A percentile compares a stretch with the other conserved stretches of the same genome.
phyloP scores from a whole-genome alignment of 2,888 invertebrate species.

The Ophion obscuratus region DNA sequence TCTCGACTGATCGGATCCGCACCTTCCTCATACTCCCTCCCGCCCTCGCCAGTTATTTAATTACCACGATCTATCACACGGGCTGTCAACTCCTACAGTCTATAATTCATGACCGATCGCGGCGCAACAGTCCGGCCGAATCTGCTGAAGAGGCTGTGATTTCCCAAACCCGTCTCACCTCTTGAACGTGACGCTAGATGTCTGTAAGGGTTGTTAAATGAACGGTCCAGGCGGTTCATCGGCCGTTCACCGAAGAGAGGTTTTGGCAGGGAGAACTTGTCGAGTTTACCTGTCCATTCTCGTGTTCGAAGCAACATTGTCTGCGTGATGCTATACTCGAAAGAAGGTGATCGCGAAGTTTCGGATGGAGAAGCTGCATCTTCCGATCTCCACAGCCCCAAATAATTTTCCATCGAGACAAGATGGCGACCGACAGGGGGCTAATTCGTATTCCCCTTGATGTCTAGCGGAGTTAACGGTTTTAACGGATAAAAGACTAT shows the following conservation, averaged over 20 bases:
- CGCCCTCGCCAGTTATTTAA: constrained; percentile 80
- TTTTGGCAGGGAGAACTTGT: too few species aligned
- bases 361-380: not conserved
- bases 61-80: constrained; percentile 83
- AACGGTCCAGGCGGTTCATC: not conserved
- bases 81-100: constrained; percentile 79
- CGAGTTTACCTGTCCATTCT: not conserved
- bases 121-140: constrained; percentile 60
- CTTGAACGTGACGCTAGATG: constrained; percentile 9
- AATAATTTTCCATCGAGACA: constrained; percentile 66
- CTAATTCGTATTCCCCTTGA: constrained; percentile 83
- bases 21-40: constrained; percentile 40
- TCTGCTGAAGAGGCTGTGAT: constrained; percentile 32
- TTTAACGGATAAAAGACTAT: constrained; percentile 83
- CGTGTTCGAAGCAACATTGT: not conserved
- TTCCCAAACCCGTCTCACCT: constrained; percentile 48
- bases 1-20: constrained; percentile 75
- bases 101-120: constrained; percentile 83
- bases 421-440: constrained; percentile 73
- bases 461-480: constrained; percentile 83
- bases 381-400: constrained; percentile 18
- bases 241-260: not conserved
- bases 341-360: not conserved
- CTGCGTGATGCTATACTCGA: not conserved
- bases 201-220: not conserved